Conservation (phyloP, 1,140 invertebrate species). For the Chionoecetes opilio region DNA sequence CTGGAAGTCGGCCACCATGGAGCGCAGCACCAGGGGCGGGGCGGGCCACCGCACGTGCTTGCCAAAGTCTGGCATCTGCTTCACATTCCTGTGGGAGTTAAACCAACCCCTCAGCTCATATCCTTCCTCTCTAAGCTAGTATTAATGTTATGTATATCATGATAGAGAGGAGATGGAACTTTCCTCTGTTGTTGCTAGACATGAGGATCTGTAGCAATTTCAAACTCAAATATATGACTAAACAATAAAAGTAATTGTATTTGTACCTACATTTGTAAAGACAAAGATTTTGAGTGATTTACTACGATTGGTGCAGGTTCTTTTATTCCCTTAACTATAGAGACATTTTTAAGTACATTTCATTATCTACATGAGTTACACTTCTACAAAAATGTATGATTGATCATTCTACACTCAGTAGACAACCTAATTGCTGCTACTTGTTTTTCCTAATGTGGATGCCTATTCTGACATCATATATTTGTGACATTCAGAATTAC, state of each 20-base stretch:
- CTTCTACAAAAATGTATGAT: background rate
- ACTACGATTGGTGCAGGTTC: no score
- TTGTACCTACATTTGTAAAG: no score
- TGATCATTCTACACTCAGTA: background rate
- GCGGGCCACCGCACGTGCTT: slow-evolving; percentile 92
- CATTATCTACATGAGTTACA: background rate
- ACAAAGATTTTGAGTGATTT: no score
- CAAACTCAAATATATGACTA: no score
- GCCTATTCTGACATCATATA: background rate
- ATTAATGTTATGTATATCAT: no score
- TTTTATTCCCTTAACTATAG: no score
- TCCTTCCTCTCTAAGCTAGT: no score
- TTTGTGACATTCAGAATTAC: background rate
- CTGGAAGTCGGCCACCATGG: slow-evolving; percentile 86
- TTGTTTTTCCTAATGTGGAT: background rate
- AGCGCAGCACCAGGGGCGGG: slow-evolving; percentile 88
- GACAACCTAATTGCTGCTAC: background rate
- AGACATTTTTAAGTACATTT: background rate
- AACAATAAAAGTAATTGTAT: no score
- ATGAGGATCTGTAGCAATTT: no score
- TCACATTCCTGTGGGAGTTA: slow-evolving; percentile 83
- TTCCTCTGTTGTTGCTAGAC: no score
- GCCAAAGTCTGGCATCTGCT: slow-evolving; percentile 88
- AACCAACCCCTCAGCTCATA: no score
- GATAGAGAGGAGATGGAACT: no score